These are phyloP conservation scores for Myxocyprinus asiaticus DNA, from an alignment of 2,113 vertebrate genomes.

Conservation along the genomic window DNA sequence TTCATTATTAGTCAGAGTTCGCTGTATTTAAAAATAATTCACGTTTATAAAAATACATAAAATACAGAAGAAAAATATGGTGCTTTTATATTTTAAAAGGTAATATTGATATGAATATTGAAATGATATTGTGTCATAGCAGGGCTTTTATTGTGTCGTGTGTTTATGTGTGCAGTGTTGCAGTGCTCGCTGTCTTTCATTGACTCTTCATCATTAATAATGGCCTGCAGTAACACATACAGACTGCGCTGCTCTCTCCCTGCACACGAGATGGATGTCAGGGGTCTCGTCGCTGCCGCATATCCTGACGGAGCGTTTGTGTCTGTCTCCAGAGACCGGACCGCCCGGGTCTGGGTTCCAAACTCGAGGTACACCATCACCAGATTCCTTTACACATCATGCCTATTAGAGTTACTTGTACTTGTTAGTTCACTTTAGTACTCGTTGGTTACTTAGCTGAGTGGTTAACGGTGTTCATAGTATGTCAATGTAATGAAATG, in stretches of 20 bases:
- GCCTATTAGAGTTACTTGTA: neutral
- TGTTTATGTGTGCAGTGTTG: conserved; percentile 13
- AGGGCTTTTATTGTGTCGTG: conserved; percentile 21
- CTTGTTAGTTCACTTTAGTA: neutral
- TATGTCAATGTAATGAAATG: neutral
- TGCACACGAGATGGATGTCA: conserved; percentile 91
- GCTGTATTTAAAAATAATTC: no score
- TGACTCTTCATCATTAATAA: conserved; percentile 49
- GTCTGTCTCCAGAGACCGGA: conserved; percentile 93
- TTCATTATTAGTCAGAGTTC: neutral
- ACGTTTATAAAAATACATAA: no score
- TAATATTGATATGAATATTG: no score
- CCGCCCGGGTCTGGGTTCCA: conserved; percentile 89
- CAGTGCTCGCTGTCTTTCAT: conserved; percentile 30
- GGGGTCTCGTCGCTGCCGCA: conserved; percentile 78
- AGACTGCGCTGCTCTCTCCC: conserved; percentile 87
- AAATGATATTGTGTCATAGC: no score
- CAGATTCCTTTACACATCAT: conserved; percentile 21
- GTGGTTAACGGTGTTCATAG: neutral
- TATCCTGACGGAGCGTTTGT: conserved; percentile 87
- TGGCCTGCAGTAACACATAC: conserved; percentile 76
- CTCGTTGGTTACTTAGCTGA: neutral
- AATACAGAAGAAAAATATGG: no score
- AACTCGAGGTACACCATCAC: conserved; percentile 78
- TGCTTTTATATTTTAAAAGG: no score